phyloP scores from a whole-genome alignment of 2,888 invertebrate species.

The Cheilosia urbana region DNA sequence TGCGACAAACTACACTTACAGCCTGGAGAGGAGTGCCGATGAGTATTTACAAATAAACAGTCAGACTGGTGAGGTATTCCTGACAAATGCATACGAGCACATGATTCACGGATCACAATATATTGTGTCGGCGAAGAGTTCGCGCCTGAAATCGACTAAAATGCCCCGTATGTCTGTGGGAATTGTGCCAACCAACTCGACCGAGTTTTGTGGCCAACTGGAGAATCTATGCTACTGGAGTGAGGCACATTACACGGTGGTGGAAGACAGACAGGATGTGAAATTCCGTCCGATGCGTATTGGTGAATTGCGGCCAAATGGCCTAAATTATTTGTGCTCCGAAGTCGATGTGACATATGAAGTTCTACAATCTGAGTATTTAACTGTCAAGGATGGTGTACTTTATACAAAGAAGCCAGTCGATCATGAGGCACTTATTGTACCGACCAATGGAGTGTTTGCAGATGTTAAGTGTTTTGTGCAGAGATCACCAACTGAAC shows the following conservation, averaged over 20 bases:
- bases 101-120: constrained; percentile 78
- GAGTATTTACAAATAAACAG: constrained; percentile 80
- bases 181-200: constrained; percentile 78
- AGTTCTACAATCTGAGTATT: constrained; percentile 81
- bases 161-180: constrained; percentile 81
- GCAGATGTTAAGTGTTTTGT: constrained; percentile 82
- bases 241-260: constrained; percentile 79
- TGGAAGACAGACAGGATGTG: constrained; percentile 78
- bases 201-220: constrained; percentile 79
- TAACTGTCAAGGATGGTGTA: constrained; percentile 82
- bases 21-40: constrained; percentile 79
- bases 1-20: constrained; percentile 80
- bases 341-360: constrained; percentile 84
- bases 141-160: constrained; percentile 67
- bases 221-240: constrained; percentile 82
- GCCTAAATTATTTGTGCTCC: constrained; percentile 84
- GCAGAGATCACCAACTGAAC: constrained; percentile 77
- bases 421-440: constrained; percentile 83
- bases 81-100: constrained; percentile 80
- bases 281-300: constrained; percentile 79
- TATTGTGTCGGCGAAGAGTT: constrained; percentile 79
- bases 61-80: constrained; percentile 81
- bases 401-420: constrained; percentile 83
- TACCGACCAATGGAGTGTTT: constrained; percentile 77
- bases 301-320: constrained; percentile 83